Evolutionary conservation across 2,113 vertebrate genomes (phyloP), one percentile per base, ranked within the genome.

Genomic region (Andinoacara biseriatus): DNA sequence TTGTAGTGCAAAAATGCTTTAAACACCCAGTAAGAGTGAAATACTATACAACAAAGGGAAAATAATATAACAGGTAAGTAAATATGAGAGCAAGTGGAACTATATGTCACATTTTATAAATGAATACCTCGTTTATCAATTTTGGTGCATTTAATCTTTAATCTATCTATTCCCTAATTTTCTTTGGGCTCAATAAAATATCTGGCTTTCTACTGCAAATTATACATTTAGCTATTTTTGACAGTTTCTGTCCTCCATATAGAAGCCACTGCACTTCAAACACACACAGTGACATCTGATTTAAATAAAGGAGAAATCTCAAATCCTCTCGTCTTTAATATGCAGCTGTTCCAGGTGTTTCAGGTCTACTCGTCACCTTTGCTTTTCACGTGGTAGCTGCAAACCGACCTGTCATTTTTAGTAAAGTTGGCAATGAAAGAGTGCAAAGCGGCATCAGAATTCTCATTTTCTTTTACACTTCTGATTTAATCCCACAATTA

Each of bases 281-380:
- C 43, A 72, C 24, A 72, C 24, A 46, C 29, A 10, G 18, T 52
- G 26, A 31, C 67, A 54, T 69, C 46, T 54, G 67, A n/a, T 72
- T 52, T 17, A 54, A 72, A 31, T 54, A 72, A 54, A 33, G 17
- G 52, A 72, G 46, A 72, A 72, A n/a, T 33, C 20, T n/a, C 10
- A 72, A 17, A 69, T 43, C 43, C 24, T 49, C 15, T 10, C 29
- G 40, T 29, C 63, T 69, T 67, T 22, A 67, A 10, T 38, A 46
- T 67, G 63, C 63, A 69, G 9, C 40, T 69, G 65, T 69, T 52
- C 52, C 40, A 69, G 65, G 65, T 52, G 31, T 72, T 72, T 72
- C 31, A 33, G 67, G 75, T 60, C 35, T 76, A 1, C 18, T 54
- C 29, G 46, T 33, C 29, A 54, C 5, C 20, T 72, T 33, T 72